Evolutionary conservation across 2,797 vertebrate genomes (phyloP), one percentile per base, ranked within the genome.

Genomic region (Psittacula echo): DNA sequence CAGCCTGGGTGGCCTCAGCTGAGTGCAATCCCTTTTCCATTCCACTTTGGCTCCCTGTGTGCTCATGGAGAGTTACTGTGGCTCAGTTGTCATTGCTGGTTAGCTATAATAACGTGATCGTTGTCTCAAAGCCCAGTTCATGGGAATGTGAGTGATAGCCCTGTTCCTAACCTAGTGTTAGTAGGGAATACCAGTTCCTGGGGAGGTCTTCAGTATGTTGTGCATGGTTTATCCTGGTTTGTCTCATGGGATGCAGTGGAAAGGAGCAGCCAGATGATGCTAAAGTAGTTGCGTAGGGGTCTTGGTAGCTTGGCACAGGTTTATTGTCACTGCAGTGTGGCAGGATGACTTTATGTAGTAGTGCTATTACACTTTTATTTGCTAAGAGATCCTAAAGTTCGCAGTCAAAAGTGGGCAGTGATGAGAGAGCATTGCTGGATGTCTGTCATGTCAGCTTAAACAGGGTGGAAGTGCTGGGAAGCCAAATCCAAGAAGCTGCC

Each of bases 1-100:
- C 66, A 87, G 56, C 16, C 81, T 80, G 75, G 87, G 90, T 87
- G 87, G 89, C 68, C 91, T 80, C 47, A 85, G 62, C 85, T 54
- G 66, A 53, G 29, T 29, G 14, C 26, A 78, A n/a, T 93, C 23
- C 68, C 29, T 17, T 66, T 87, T 58, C 75, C 27, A 61, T 65
- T 85, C 82, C 75, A 64, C n/a, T 41, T 56, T 95, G 93, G 87
- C 87, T 87, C 72, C 0, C 0, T 51, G 27, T 73, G 41, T 51
- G 68, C 72, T 74, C 37, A 3, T 2, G 45, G 65, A 45, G 88
- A 56, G 51, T 11, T 91, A 30, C 85, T 51, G 78, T 37, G 65
- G 85, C 72, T 93, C 75, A 26, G n/a, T 27, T 91, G 72, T 82
- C 48, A 0, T 9, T 67, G 72, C 75, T 67, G 44, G 51, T 83